A percentile compares a stretch with the other conserved stretches of the same genome.
These are phyloP conservation scores for Cirrhinus mrigala DNA, from an alignment of 2,797 vertebrate genomes.

Conservation along the genomic window DNA sequence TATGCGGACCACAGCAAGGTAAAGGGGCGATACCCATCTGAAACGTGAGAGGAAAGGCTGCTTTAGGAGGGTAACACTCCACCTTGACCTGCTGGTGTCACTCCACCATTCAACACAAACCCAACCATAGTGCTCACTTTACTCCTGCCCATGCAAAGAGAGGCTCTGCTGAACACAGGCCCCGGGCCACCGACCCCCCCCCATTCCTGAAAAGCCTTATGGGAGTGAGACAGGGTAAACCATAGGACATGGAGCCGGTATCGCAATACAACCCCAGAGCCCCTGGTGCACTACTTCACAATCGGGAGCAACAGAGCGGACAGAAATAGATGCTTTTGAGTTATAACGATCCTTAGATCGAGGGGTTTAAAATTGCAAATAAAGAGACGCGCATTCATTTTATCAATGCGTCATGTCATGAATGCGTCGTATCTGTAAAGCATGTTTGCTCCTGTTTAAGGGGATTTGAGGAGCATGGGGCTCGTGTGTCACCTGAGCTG, in stretches of 20 bases:
- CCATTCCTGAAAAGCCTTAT: conserved; percentile 17
- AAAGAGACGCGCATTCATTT: neutral
- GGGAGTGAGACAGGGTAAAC: conserved; percentile 27
- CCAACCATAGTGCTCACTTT: conserved; percentile 74
- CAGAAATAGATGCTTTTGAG: neutral
- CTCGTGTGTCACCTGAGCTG: conserved; percentile 58
- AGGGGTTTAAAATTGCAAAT: conserved; percentile 39
- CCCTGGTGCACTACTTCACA: conserved; percentile 13
- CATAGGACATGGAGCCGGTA: conserved; percentile 7
- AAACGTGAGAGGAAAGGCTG: conserved; percentile 37
- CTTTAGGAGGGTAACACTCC: conserved; percentile 56
- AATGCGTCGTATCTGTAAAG: neutral
- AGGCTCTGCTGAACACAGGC: conserved; percentile 37
- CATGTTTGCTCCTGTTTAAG: conserved; percentile 12
- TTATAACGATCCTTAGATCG: conserved; percentile 37
- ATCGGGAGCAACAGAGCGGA: conserved; percentile 20
- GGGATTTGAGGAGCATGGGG: conserved; percentile 1
- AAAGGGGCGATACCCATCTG: conserved; percentile 26
- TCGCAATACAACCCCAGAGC: conserved; percentile 34
- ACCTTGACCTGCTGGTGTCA: conserved; percentile 62
- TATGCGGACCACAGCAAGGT: neutral
- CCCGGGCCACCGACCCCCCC: conserved; percentile 24
- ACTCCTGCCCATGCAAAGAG: conserved; percentile 48
- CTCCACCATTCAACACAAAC: conserved; percentile 71
- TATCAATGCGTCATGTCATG: conserved; percentile 20